Conservation (phyloP, 2,113 vertebrate species). For the Aegotheles bennettii region DNA sequence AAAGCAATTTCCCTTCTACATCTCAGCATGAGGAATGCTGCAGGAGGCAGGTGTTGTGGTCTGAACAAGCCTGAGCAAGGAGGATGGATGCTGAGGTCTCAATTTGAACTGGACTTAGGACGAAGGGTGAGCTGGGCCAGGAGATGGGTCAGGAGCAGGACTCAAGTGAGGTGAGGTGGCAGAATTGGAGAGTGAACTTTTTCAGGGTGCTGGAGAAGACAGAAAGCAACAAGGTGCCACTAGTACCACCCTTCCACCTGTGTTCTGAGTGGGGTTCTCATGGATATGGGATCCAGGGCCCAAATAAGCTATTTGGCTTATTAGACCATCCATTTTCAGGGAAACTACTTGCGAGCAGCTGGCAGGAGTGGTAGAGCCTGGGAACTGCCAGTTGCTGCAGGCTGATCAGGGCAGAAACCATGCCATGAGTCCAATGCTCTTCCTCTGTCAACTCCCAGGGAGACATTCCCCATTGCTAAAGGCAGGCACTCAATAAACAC, state of each 20-base stretch:
- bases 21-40: background rate
- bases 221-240: fast-evolving
- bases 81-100: background rate
- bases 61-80: background rate
- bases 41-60: background rate
- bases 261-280: background rate
- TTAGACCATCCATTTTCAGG: background rate
- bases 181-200: background rate
- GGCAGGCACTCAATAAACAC: background rate
- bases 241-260: background rate
- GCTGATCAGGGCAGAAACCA: background rate
- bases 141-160: background rate
- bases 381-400: background rate
- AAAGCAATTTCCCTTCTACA: background rate
- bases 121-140: background rate
- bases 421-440: background rate
- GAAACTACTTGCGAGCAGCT: background rate
- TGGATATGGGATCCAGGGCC: background rate
- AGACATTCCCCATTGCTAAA: background rate
- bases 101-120: background rate
- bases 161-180: background rate
- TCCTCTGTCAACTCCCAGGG: background rate
- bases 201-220: background rate
- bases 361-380: background rate
- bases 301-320: background rate